Conservation (phyloP, 2,797 vertebrate genomes). For the Dicrostonyx torquatus region DNA sequence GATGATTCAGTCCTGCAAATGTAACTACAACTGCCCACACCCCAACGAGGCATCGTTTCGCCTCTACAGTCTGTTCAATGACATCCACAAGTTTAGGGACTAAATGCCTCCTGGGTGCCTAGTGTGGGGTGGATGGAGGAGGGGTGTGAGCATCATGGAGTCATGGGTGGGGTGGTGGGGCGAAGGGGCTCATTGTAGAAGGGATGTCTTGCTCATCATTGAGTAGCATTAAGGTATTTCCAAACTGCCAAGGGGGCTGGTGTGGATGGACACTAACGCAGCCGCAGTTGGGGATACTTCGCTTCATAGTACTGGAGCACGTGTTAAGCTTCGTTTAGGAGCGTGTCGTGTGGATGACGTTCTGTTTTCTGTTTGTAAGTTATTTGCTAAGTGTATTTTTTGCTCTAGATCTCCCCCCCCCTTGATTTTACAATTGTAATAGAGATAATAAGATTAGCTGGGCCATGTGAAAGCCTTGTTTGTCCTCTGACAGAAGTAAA, state of each 20-base stretch:
- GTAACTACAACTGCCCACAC: slow-evolving; percentile 96
- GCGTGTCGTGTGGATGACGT: slow-evolving; percentile 88
- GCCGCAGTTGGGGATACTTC: slow-evolving; percentile 86
- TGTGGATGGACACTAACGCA: slow-evolving; percentile 90
- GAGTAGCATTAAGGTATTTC: slow-evolving; percentile 82
- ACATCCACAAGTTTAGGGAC: slow-evolving; percentile 99
- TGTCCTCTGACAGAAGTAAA: slow-evolving; percentile 84
- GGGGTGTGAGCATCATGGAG: slow-evolving; percentile 69
- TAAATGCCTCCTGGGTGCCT: slow-evolving; percentile 80
- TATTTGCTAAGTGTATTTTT: slow-evolving; percentile 84
- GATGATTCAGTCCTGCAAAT: slow-evolving; percentile 99
- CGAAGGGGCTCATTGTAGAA: slow-evolving; percentile 85
- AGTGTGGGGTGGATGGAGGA: slow-evolving; percentile 66
- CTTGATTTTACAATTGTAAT: slow-evolving; percentile 76
- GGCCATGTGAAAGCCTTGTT: slow-evolving; percentile 64
- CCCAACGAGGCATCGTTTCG: slow-evolving; percentile 93
- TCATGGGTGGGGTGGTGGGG: slow-evolving; percentile 77
- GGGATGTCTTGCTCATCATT: slow-evolving; percentile 83
- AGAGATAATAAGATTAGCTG: slow-evolving; percentile 68
- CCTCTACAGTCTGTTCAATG: slow-evolving; percentile 97
- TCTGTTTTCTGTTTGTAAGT: slow-evolving; percentile 91
- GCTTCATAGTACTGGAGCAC: slow-evolving; percentile 99
- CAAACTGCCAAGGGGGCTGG: slow-evolving; percentile 90
- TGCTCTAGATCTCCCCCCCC: slow-evolving; percentile 44
- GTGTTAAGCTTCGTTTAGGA: slow-evolving; percentile 97